Percentiles rank a stretch among this genome's conserved stretches.
Conservation (phyloP, 2,797 vertebrate species). For the Arnoldichthys spilopterus region DNA sequence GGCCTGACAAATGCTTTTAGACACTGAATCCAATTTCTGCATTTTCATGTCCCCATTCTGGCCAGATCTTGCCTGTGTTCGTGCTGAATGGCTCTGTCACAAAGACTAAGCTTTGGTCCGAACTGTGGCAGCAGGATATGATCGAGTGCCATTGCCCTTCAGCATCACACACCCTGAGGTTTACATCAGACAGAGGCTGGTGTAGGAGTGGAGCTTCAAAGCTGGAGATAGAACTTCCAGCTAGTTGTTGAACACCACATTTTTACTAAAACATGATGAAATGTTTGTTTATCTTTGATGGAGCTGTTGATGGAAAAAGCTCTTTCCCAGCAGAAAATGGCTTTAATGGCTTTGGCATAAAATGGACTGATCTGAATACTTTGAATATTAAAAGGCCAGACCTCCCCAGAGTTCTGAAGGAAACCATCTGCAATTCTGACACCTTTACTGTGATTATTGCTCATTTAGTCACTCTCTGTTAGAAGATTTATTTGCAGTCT, state of each 20-base stretch:
- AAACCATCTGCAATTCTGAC: not conserved
- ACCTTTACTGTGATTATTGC: not conserved
- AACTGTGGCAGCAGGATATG: constrained; percentile 33
- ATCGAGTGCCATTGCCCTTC: constrained; percentile 26
- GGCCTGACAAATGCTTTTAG: constrained; percentile 42
- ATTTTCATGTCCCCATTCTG: constrained; percentile 33
- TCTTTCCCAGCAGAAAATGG: not conserved
- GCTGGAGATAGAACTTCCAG: not conserved
- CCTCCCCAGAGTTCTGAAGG: not conserved
- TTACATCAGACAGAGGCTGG: constrained; percentile 16
- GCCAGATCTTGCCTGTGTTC: constrained; percentile 27
- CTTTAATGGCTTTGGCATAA: constrained; percentile 19
- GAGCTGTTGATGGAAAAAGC: constrained; percentile 9
- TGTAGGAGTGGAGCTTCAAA: constrained; percentile 25
- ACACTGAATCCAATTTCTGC: constrained; percentile 31
- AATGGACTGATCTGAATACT: constrained; percentile 12
- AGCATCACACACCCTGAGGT: constrained; percentile 37
- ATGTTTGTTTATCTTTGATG: constrained; percentile 19
- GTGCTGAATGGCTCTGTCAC: constrained; percentile 47
- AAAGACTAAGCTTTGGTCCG: constrained; percentile 42
- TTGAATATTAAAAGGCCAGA: not conserved
- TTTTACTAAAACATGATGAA: constrained; percentile 8
- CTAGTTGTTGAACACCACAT: constrained; percentile 2
- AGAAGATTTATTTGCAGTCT: constrained; percentile 12
- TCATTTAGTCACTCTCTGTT: constrained; percentile 17